Evolutionary conservation across 2,797 vertebrate genomes (phyloP), one percentile per base, ranked within the genome.

Genomic region (Poeciliopsis gracilis): DNA sequence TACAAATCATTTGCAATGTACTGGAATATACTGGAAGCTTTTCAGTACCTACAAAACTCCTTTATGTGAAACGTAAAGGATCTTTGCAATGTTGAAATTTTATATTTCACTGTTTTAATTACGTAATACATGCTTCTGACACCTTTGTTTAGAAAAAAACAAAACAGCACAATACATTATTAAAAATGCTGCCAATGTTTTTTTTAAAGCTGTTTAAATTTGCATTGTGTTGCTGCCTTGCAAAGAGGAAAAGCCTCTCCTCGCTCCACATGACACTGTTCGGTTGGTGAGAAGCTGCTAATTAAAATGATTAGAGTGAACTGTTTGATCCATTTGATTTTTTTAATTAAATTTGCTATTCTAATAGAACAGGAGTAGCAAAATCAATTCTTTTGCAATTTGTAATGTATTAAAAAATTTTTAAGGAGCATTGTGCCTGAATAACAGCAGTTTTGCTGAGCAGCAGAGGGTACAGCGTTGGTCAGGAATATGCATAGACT

Each of bases 291-390:
- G 78, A 76, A 87, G 84, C 83, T 51, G 81, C 87, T 90, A 72
- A 94, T 95, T 93, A 87, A 86, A 87, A 86, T 79, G 84, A 94
- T 94, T 91, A 92, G 84, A 74, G 73, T 77, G 81, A 84, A 86
- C 88, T 70, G 74, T 66, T 81, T 81, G 80, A 83, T 74, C 18
- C 51, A 16, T 72, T 79, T 15, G 41, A 59, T 49, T 80, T 25
- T 72, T 83, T 66, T 83, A 79, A 90, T 91, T 74, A 92, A 85
- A 94, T 93, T 87, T 90, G 84, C 85, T 90, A 93, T 93, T 93
- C 86, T 90, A 93, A 93, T 93, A 47, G 73, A 83, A 79, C 72
- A 18, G 20, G 70, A 57, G 45, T 74, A 85, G 73, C 77, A 88
- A 59, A 91, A 92, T 90, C 69, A 85, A 15, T 84, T 41, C 79